A percentile compares a stretch with the other conserved stretches of the same genome.
phyloP scores from a whole-genome alignment of 1,140 invertebrate genomes.

The Palaemon carinicauda region DNA sequence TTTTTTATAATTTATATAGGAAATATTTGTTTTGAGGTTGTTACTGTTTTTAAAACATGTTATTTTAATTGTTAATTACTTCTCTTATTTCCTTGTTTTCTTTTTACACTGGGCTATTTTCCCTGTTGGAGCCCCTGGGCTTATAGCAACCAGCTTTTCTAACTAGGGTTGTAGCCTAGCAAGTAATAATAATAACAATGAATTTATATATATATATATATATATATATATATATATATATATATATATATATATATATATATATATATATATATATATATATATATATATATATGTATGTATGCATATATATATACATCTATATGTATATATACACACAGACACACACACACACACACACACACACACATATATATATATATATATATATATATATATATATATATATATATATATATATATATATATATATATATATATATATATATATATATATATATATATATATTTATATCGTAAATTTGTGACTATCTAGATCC shows the following conservation, averaged over 20 bases:
- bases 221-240: conserved; percentile 2
- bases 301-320: background rate
- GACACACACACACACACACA: background rate
- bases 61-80: too few relatives aligned
- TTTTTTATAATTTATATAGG: too few relatives aligned
- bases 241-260: background rate
- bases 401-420: background rate
- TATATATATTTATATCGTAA: background rate
- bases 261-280: conserved; percentile 2
- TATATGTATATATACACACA: background rate
- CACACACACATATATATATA: background rate
- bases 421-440: background rate
- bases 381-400: background rate
- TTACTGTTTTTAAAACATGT: too few relatives aligned
- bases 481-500: too few relatives aligned
- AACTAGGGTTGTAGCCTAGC: too few relatives aligned
- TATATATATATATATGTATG: background rate
- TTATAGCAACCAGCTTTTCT: too few relatives aligned
- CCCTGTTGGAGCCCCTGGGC: too few relatives aligned
- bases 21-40: too few relatives aligned
- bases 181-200: too few relatives aligned
- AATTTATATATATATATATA: background rate
- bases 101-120: too few relatives aligned
- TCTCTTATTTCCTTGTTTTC: too few relatives aligned
- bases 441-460: background rate